Evolutionary conservation across 1,140 invertebrate genomes (phyloP), one percentile per base, ranked within the genome.

Genomic region (Drosophila rhopaloa): DNA sequence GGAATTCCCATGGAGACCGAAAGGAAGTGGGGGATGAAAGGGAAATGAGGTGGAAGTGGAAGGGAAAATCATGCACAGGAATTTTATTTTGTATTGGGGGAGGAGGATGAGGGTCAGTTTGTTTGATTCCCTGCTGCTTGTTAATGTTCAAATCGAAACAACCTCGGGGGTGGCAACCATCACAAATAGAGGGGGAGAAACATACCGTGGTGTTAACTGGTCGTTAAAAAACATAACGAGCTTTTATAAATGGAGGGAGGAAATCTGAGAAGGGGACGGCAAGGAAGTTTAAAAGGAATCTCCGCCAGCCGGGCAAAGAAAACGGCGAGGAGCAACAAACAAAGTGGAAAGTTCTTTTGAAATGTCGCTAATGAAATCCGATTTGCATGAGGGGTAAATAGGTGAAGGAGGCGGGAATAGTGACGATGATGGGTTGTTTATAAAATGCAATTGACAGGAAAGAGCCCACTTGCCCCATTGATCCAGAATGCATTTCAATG

Each of bases 301-400:
- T 59, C 46, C 24, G 38, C 13, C 14, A 48, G 53, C 19, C 32
- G 41, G 37, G 61, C 24, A 60, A 48, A 63, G 54, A 61, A 79
- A 79, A 67, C 63, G 58, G 61, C 51, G 67, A 68, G 63, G 67
- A 73, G 66, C 60, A 55, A 68, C 55, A 70, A 82, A 56, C 71
- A 75, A 68, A 57, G 68, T 66, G 76, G 75, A 86, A 79, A 68
- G 68, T 47, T 61, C 58, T 71, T 79, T 79, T 79, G 70, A 86
- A 77, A 66, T 88, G 79, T 86, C 71, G 76, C 66, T 86, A 86
- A 86, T 86, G 83, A 82, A 82, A 86, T 86, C 70, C 71, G 65
- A 88, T 88, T 88, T 82, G 76, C 72, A 82, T 58, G 19, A 32
- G 40, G 44, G 11, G 46, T 27, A 46, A 38, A 11, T 7, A 40